Percentiles rank a stretch among this genome's conserved stretches.
phyloP scores from a whole-genome alignment of 2,888 invertebrate genomes.

The Lymantria monacha region DNA sequence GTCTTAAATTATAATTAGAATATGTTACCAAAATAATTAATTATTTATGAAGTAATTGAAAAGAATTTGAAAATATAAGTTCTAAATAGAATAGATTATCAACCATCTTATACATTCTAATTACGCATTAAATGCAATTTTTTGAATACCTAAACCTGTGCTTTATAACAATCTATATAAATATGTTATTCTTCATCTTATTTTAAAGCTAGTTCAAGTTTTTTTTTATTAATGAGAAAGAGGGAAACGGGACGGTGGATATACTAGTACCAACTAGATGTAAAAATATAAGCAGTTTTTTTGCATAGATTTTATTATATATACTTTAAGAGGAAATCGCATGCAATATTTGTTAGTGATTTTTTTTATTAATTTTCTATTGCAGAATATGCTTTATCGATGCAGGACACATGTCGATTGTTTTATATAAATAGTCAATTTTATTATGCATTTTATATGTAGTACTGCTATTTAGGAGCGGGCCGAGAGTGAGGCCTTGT shows the following conservation, averaged over 20 bases:
- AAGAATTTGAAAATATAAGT: neutral
- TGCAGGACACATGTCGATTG: too few relatives aligned
- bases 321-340: conserved; percentile 44
- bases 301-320: conserved; percentile 30
- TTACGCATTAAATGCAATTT: conserved; percentile 66
- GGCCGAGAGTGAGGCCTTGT: conserved; percentile 39
- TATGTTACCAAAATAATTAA: neutral
- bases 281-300: conserved; percentile 66
- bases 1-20: neutral
- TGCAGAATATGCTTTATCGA: neutral
- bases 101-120: conserved; percentile 18
- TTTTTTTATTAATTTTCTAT: neutral
- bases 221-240: conserved; percentile 62
- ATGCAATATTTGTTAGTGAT: conserved; percentile 36
- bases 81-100: conserved; percentile 8
- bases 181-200: conserved; percentile 68
- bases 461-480: conserved; percentile 20
- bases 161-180: conserved; percentile 81
- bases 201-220: conserved; percentile 75
- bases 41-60: neutral
- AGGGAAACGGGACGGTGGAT: conserved; percentile 81
- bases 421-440: neutral
- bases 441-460: conserved; percentile 7
- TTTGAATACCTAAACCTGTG: conserved; percentile 79
- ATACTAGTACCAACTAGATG: conserved; percentile 62